Conservation (phyloP, 2,888 invertebrate species). For the Eristalis tenax region DNA sequence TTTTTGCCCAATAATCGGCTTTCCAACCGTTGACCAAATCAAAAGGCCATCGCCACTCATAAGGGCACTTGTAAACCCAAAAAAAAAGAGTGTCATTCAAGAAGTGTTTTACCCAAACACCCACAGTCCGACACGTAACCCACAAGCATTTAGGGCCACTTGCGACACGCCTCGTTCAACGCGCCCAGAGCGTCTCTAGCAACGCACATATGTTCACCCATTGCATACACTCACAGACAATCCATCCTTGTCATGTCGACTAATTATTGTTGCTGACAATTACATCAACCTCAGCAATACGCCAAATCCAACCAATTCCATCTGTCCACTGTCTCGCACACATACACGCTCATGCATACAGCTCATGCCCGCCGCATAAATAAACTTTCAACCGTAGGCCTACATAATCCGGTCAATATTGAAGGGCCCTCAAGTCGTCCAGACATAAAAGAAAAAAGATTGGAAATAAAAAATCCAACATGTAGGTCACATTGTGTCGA, state of each 20-base stretch:
- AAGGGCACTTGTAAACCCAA: not conserved
- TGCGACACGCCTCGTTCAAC: not conserved
- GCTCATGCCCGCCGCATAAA: not conserved
- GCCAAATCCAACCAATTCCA: not conserved
- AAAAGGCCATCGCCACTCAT: not conserved
- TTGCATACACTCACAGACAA: not conserved
- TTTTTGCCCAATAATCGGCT: not conserved
- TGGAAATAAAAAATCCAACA: conserved; percentile 41
- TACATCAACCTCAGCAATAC: not conserved
- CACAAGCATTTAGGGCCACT: not conserved
- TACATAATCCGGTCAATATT: conserved; percentile 54
- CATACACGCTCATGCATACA: not conserved
- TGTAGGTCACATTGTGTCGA: conserved; percentile 61
- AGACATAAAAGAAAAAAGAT: conserved; percentile 1
- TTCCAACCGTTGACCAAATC: not conserved
- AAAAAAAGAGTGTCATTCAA: not conserved
- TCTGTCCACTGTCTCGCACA: not conserved
- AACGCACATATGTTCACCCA: not conserved
- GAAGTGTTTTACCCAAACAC: not conserved
- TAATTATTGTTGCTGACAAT: conserved; percentile 3
- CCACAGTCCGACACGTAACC: not conserved
- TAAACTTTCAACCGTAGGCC: conserved; percentile 36
- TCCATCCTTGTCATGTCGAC: not conserved
- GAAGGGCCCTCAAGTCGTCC: conserved; percentile 54
- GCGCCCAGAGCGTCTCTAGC: not conserved